Base-by-base conservation (phyloP, 2,113 vertebrate genomes). In the Daphoenositta chrysoptera region DNA sequence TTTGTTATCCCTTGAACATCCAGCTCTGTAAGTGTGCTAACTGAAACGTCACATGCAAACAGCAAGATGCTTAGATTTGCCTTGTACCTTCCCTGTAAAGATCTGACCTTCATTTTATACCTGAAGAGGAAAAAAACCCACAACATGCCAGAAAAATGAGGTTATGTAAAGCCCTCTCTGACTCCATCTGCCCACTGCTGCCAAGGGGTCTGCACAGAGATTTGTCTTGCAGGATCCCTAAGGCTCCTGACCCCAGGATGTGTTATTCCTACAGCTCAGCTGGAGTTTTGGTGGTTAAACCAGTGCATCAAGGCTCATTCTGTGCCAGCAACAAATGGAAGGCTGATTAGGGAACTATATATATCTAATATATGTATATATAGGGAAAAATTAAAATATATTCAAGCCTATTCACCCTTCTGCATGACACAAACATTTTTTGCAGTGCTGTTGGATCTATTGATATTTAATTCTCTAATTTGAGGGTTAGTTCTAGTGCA, bases 301-400 rank as follows among this genome's bases (percentile, higher is more conserved):
- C 26, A 82, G 58, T 33, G 60, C 42, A 88, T 79, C 44, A 71
- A 92, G 20, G 85, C 77, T 94, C 76, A 48, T 48, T 56, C 73
- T 78, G 45, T 79, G 81, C 73, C 75, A 82, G 70, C 37, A 94
- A 91, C 57, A 94, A 90, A 79, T 19, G 45, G n/a, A 90, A 64
- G 42, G 35, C 37, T 94, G 92, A 87, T 75, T 71, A 82, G 84
- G 65, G 78, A 89, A 82, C 69, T 82, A 75, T 54, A 78, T 91
- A 70, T 91, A 60, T 83, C 45, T 69, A 81, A 93, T 81, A 70
- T 27, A 83, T 56, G 64, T 53, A 90, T 58, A 90, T 50, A 90
- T 21, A 85, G 65, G 60, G 81, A 84, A 93, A 95, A 89, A 85
- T n/a, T 27, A 66, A 89, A 94, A 91, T 60, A 82, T 26, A 75